Percentiles rank a stretch among this genome's conserved stretches.
Conservation (phyloP, 1,140 invertebrate species). For the Dolichoris vasculosae region DNA sequence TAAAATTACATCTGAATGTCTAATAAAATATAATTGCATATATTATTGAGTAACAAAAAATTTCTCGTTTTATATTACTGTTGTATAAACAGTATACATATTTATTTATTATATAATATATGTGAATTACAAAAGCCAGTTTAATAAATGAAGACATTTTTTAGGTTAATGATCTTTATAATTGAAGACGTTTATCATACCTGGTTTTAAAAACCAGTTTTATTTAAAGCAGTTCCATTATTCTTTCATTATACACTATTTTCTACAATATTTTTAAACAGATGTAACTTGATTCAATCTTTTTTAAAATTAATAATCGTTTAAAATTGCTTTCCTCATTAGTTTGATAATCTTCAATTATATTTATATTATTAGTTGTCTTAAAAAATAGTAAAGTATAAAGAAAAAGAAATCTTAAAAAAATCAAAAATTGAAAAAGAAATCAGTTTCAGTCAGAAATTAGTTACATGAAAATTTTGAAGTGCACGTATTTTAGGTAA, state of each 20-base stretch:
- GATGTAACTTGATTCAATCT: background rate
- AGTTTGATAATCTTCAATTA: background rate
- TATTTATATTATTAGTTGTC: background rate
- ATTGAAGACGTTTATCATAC: background rate
- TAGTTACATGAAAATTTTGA: background rate
- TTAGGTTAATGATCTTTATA: constrained; percentile 12
- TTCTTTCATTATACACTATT: background rate
- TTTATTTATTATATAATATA: background rate
- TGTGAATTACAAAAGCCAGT: background rate
- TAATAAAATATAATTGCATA: background rate
- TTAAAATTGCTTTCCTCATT: background rate
- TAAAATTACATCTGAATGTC: background rate
- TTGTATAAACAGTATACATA: background rate
- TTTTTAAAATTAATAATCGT: background rate
- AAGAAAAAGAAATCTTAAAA: no score
- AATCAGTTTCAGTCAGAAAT: no score
- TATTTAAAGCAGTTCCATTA: background rate
- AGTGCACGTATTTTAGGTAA: background rate
- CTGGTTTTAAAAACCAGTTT: constrained; percentile 17
- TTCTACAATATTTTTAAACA: background rate
- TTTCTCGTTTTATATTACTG: background rate
- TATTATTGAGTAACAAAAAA: background rate
- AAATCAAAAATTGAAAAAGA: no score
- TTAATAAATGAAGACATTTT: constrained; percentile 20
- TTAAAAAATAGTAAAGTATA: background rate